Evolutionary conservation across 2,113 vertebrate species (phyloP), one percentile per base, ranked within the genome.

Genomic region (Phyllopteryx taeniolatus): DNA sequence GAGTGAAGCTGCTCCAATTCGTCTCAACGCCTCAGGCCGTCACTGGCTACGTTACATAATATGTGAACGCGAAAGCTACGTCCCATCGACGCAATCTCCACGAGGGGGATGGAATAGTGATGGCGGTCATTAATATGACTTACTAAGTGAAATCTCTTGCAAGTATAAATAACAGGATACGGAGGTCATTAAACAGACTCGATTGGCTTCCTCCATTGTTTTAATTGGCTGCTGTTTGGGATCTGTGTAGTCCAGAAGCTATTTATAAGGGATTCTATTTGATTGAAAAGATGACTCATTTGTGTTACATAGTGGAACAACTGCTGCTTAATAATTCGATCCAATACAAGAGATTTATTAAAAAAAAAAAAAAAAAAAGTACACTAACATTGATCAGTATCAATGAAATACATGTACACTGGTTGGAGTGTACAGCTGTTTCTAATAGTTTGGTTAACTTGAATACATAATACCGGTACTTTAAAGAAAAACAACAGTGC

Each of bases 21-120:
- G 12, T 70, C 70, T 27, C 4, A 63, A 75, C 46, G 74, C 79
- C 71, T 64, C 54, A 11, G 19, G 79, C 73, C 20, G n/a, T 73
- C 44, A 64, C 74, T 76, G 27, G 65, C 75, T 35, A 39, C 14
- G 46, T 88, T 87, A 85, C 69, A 51, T 74, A 87, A 89, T 63
- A 70, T 33, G 49, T 71, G 53, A 76, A 54, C 71, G 56, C 61
- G 39, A 53, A 68, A 47, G 76, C 68, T 43, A 79, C 76, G 75
- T 73, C 78, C 77, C 68, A 79, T 79, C 10, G 70, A 64, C 20
- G 73, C 64, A 80, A 71, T 77, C 74, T 75, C 47, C 31, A 66
- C 9, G 68, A 70, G 77, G 75, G 78, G 68, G 61, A 17, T 61
- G 81, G 68, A 67, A 31, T 2, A 33, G 71, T 43, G 70, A 74